phyloP scores from a whole-genome alignment of 2,888 invertebrate genomes.

The Zelleria hepariella region DNA sequence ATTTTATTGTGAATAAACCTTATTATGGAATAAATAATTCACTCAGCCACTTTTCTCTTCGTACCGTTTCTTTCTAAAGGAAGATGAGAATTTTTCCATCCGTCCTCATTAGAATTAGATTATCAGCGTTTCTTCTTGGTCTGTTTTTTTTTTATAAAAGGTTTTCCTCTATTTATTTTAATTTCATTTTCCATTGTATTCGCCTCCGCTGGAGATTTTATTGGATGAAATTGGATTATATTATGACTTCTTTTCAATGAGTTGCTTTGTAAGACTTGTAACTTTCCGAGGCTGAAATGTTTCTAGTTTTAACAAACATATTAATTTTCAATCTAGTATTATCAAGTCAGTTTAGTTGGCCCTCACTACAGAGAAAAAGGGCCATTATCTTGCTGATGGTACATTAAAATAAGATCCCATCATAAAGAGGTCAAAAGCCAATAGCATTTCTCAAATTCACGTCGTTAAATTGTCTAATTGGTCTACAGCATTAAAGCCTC shows the following conservation, averaged over 20 bases:
- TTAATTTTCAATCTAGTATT: no score
- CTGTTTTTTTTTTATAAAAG: not conserved
- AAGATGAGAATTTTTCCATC: conserved; percentile 16
- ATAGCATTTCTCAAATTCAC: conserved; percentile 57
- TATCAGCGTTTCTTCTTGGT: not conserved
- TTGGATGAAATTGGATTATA: not conserved
- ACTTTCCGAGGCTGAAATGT: no score
- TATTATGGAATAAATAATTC: conserved; percentile 66
- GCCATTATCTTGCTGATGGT: no score
- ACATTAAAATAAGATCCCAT: no score
- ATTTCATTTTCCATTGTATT: not conserved
- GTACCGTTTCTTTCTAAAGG: conserved; percentile 11
- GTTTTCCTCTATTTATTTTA: not conserved
- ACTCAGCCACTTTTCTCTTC: conserved; percentile 27
- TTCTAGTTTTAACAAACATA: no score
- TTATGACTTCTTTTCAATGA: no score
- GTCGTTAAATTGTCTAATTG: conserved; percentile 66
- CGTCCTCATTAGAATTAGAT: not conserved
- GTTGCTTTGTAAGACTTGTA: not conserved
- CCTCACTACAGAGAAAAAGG: no score
- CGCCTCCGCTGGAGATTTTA: not conserved
- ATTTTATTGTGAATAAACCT: conserved; percentile 56
- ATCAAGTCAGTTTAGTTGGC: no score
- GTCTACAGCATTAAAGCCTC: conserved; percentile 59
- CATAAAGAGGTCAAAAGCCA: conserved; percentile 42